Base-by-base conservation (phyloP, 2,113 vertebrate species). In the Paratilapia polleni region DNA sequence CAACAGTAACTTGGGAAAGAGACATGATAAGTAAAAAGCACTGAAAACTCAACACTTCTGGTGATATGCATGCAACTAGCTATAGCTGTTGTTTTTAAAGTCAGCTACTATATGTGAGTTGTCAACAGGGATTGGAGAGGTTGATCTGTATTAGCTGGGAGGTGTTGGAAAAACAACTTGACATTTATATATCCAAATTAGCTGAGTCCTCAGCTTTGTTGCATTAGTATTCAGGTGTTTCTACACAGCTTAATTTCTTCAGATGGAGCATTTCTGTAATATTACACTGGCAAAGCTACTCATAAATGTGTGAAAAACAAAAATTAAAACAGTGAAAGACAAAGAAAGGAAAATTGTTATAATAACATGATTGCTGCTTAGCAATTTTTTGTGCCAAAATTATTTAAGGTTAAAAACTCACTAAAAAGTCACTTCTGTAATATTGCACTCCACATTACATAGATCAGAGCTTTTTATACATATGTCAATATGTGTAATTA, bases 101-200 rank as follows among this genome's bases (percentile, higher is more conserved):
- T 85, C 59, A 74, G 80, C 81, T 59, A 87, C 91, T 82, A 81
- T 77, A 89, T 91, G 60, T 78, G 68, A 85, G 59, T 38, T 80
- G 83, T 75, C 63, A 81, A 54, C 73, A 64, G n/a, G 26, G 28
- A 31, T 31, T 47, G 49, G 28, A 58, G 80, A 88, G 87, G 89
- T 87, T 57, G 66, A 62, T 70, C 84, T 92, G 86, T 89, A 91
- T 88, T 91, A 88, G 43, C 26, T 20, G 24, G 58, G 34, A 77
- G 74, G 43, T 70, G 82, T 31, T 82, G 74, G 77, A 82, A 87
- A 91, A 93, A 91, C 81, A 87, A 90, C 81, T 87, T 95, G 93
- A 94, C 92, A 94, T 94, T 93, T 92, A 66, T 83, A 77, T 58
- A 62, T 90, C 15, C 81, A 88, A 89, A 92, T 90, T 54, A 87